Evolutionary conservation across 2,888 invertebrate genomes (phyloP), one percentile per base, ranked within the genome.

Genomic region (Oscheius sp.): DNA sequence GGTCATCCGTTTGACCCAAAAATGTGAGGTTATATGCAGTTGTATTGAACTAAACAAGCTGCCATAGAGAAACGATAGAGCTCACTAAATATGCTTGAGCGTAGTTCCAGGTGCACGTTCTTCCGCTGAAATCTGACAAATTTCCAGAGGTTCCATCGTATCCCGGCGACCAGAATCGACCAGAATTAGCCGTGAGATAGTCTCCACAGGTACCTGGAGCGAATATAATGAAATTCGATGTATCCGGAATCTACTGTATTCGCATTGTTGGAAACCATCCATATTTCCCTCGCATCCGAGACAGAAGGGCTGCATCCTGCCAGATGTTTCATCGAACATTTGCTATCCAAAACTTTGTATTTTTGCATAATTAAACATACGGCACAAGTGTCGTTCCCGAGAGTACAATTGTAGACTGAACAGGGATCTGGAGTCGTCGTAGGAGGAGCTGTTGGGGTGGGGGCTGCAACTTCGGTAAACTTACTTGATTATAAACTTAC

Each of bases 401-500:
- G 23, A 43, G 35, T 35, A 9, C 35, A 35, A 35, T 35, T 35
- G 35, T 6, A 35, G 35, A 9, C 35, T 55, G n/a, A 9, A 43
- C 61, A 61, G 21, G 43, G 43, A 1, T 12, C 61, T 7, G 6
- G 43, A 1, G 61, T 61, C 13, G 61, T 61, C 21, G 61, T 61
- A 23, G 61, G 61, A 61, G 61, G 43, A 41, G 61, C 18, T 5
- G 61, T 45, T 6, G 43, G 18, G 21, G 61, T 61, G 18, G 61
- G 13, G 9, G 61, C 61, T 61, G 21, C n/a, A 61, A 41, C 35
- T 6, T 3, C 5, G 13, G 3, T 55, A 5, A 21, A 18, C n/a
- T 6, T 41, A 61, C 16, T 61, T 41, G 3, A 41, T n/a, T 35
- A 7, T 1, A 64, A 35, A 61, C 61, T 61, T 41, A 61, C 61